Evolutionary conservation across 2,113 vertebrate genomes (phyloP).

Genomic region (Eptatretus burgeri): DNA sequence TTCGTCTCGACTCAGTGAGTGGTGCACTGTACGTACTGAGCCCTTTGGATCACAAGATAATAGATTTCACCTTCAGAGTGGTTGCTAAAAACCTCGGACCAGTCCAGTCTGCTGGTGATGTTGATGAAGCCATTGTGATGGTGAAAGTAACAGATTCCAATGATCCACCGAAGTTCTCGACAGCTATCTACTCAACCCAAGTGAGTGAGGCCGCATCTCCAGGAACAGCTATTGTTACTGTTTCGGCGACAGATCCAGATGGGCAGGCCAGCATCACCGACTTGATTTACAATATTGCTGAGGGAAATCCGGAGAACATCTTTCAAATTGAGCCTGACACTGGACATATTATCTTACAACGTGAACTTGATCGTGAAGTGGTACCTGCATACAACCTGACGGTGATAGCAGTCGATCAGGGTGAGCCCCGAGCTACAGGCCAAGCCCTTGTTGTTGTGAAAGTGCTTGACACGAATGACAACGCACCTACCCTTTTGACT

Average conservation of each 20-base stretch:
- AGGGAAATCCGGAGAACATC: constrained; percentile 31
- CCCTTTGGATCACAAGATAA: constrained; percentile 27
- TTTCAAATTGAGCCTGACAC: constrained; percentile 72
- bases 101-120: constrained; percentile 46
- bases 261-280: constrained; percentile 93
- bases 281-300: constrained; percentile 22
- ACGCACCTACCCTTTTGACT: constrained; percentile 41
- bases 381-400: constrained; percentile 59
- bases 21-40: constrained; percentile 71
- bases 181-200: constrained; percentile 36
- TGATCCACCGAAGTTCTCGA: constrained; percentile 57
- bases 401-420: constrained; percentile 50
- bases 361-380: constrained; percentile 50
- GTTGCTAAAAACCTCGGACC: constrained; percentile 70
- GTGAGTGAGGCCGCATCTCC: constrained; percentile 57
- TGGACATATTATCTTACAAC: constrained; percentile 60
- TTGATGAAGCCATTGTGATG: constrained; percentile 78
- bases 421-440: constrained; percentile 48
- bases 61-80: constrained; percentile 53
- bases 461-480: constrained; percentile 81
- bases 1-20: constrained; percentile 40
- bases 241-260: constrained; percentile 71
- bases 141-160: constrained; percentile 78
- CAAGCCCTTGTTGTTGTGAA: constrained; percentile 47
- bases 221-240: constrained; percentile 61